A percentile compares a stretch with the other conserved stretches of the same genome.
Evolutionary conservation across 2,888 invertebrate genomes (phyloP).

Genomic region (Adelognathus sp.): DNA sequence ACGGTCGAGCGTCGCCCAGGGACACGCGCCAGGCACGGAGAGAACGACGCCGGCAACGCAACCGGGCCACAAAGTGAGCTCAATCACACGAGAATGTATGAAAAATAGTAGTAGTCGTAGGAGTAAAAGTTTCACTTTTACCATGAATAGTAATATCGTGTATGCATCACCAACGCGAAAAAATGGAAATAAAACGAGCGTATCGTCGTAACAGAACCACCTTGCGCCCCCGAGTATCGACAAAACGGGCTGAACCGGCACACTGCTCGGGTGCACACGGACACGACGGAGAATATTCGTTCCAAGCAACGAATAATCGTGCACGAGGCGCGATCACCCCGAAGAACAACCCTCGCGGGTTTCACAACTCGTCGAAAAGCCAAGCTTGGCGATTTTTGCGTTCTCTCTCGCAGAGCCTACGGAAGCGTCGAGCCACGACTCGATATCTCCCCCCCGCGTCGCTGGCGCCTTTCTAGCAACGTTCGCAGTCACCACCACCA

Average conservation of each 20-base stretch:
- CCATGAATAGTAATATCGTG: too few relatives aligned
- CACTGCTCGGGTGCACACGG: too few relatives aligned
- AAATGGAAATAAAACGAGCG: too few relatives aligned
- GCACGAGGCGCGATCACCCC: background rate
- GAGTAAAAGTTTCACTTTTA: too few relatives aligned
- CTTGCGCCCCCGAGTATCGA: too few relatives aligned
- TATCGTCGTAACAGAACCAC: too few relatives aligned
- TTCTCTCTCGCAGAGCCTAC: background rate
- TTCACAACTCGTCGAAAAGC: background rate
- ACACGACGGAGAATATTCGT: background rate
- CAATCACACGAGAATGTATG: too few relatives aligned
- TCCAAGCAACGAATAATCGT: background rate
- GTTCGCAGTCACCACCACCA: background rate
- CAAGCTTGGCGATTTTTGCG: background rate
- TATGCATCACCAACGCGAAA: too few relatives aligned
- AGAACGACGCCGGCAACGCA: slow-evolving; percentile 29
- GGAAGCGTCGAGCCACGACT: slow-evolving; percentile 10
- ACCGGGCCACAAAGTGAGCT: slow-evolving; percentile 1
- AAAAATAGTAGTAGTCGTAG: too few relatives aligned
- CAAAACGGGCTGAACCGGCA: too few relatives aligned
- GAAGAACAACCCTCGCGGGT: background rate
- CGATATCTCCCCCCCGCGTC: slow-evolving; percentile 36
- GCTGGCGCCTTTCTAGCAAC: slow-evolving; percentile 63
- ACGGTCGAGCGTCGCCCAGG: slow-evolving; percentile 42
- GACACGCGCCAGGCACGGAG: slow-evolving; percentile 35